Base-by-base conservation (phyloP, 1,140 invertebrate genomes). In the Caenorhabditis remanei region DNA sequence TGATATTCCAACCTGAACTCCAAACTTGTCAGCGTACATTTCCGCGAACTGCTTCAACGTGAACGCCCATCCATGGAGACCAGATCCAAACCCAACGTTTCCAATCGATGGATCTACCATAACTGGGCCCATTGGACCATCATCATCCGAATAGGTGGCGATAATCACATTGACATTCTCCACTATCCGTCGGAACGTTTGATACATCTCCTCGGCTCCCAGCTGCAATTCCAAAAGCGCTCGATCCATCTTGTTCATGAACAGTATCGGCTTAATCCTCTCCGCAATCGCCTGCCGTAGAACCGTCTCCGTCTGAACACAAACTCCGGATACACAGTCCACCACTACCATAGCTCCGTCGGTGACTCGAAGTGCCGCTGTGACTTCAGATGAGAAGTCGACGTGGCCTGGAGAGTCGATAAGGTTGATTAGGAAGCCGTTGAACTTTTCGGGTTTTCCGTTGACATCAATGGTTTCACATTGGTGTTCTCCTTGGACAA, bases 231-330 rank as follows among this genome's bases (percentile, higher is more conserved):
- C 97, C 2, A 99, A 94, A 48, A 99, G 94, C 50, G 91, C 97
- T 91, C 97, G 95, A 94, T 99, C 98, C 97, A 99, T 99, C 94
- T 99, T 99, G 95, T 99, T 99, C 97, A 99, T 99, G 95, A 99
- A 99, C 88, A 99, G 94, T 91, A 99, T 96, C 82, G 98, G 98
- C 95, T 98, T 98, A 91, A 99, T 99, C 93, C 97, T 96, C 94
- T 99, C 98, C 89, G 96, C 96, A 93, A 99, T 99, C 87, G 97
- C 97, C 93, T 99, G 98, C 94, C 98, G 96, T 90, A 99, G 94
- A 87, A 99, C 98, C 93, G 98, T 99, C 94, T 99, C 97, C 84
- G 98, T 99, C 94, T 99, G 98, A 89, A 99, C 97, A 94, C 98
- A 99, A 83, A 99, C 98, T 95, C 97, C 96, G 90, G 97, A 99